These are phyloP conservation scores for Cryptoblepharus egeriae DNA, from an alignment of 2,797 vertebrate species.

Conservation along the genomic window DNA sequence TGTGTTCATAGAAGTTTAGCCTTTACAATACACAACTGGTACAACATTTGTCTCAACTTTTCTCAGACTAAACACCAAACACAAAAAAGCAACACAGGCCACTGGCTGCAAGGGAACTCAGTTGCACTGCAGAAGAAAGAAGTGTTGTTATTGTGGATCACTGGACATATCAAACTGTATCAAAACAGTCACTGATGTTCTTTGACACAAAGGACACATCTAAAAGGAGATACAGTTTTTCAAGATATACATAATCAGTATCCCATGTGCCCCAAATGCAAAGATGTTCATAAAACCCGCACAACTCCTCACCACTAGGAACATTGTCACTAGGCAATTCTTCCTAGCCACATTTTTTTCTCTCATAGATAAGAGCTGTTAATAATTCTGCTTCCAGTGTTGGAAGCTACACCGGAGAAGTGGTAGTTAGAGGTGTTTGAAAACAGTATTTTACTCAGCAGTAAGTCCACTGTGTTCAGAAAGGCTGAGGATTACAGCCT, in stretches of 20 bases:
- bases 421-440: too few species aligned
- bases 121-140: background rate
- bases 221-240: too few species aligned
- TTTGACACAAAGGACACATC: background rate
- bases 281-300: background rate
- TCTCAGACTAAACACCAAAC: background rate
- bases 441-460: too few species aligned
- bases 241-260: background rate
- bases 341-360: background rate
- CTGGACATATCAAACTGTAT: background rate
- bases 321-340: background rate
- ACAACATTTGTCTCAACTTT: too few species aligned
- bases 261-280: background rate
- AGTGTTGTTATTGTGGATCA: background rate
- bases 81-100: background rate
- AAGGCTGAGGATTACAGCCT: too few species aligned
- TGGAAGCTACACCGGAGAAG: background rate
- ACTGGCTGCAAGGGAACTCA: background rate
- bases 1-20: background rate
- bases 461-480: background rate
- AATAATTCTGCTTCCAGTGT: background rate
- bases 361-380: background rate
- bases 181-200: background rate
- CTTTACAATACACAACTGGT: too few species aligned
- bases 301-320: background rate